Evolutionary conservation across 2,797 vertebrate species (phyloP).

Genomic region (Eidolon dupreanum): DNA sequence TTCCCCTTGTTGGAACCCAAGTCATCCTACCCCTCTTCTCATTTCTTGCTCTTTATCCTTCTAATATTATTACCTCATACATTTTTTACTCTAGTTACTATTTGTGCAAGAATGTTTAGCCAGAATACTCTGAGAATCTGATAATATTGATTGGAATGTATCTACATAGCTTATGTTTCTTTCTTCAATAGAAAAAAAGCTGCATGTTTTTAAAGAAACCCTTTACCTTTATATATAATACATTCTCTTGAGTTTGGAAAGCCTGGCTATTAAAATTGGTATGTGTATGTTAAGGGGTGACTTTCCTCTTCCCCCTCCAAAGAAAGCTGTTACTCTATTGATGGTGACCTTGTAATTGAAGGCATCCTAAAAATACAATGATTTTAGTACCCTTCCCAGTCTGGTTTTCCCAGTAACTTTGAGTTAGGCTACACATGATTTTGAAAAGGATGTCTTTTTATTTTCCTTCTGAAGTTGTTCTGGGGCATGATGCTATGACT

Average conservation of each 20-base stretch:
- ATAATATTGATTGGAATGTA: conserved; percentile 30
- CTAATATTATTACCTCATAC: neutral
- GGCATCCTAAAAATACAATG: neutral
- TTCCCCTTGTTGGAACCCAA: neutral
- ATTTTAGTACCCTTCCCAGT: neutral
- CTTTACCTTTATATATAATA: neutral
- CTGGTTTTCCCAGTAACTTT: neutral
- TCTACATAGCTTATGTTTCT: neutral
- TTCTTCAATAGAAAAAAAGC: neutral
- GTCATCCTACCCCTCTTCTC: neutral
- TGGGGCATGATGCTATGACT: neutral
- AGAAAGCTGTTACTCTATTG: neutral
- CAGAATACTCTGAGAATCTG: conserved; percentile 34
- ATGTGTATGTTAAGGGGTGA: neutral
- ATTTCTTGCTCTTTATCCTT: neutral
- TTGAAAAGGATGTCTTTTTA: neutral
- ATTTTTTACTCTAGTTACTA: neutral
- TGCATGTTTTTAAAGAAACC: neutral
- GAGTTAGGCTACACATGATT: neutral
- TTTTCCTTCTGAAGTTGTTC: neutral
- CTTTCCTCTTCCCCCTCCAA: neutral
- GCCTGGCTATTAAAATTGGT: neutral
- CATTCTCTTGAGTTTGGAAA: neutral
- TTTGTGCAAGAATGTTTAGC: conserved; percentile 38
- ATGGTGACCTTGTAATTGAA: neutral